These are phyloP conservation scores for Phyllopteryx taeniolatus DNA, from an alignment of 2,113 vertebrate genomes.

Conservation along the genomic window DNA sequence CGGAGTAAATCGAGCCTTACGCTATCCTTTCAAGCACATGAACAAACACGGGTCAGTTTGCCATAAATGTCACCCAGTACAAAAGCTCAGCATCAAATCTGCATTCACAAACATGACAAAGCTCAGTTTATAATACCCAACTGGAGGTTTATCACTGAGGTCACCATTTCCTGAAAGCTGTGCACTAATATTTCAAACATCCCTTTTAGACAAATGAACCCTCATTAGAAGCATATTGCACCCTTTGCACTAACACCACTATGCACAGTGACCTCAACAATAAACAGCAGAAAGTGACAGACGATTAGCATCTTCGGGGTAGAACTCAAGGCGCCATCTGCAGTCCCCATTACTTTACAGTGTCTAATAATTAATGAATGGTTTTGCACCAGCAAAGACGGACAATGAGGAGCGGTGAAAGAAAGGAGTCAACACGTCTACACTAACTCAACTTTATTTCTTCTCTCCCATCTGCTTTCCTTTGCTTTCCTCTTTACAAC, in stretches of 20 bases:
- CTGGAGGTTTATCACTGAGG: not conserved
- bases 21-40: no score
- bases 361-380: conserved; percentile 1
- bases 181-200: not conserved
- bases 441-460: conserved; percentile 47
- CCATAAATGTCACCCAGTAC: not conserved
- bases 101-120: no score
- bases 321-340: not conserved
- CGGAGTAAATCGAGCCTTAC: no score
- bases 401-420: conserved; percentile 7
- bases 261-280: not conserved
- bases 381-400: conserved; percentile 26
- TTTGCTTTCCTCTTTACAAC: conserved; percentile 43
- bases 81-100: not conserved
- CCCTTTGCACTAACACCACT: not conserved
- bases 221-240: not conserved
- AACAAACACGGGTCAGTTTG: no score
- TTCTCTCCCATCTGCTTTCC: conserved; percentile 44
- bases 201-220: not conserved
- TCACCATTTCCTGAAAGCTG: not conserved
- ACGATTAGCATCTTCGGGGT: not conserved
- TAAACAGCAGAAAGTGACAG: not conserved
- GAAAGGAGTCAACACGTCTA: conserved; percentile 36
- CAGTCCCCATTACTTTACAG: not conserved
- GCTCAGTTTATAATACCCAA: not conserved